phyloP scores from a whole-genome alignment of 2,797 vertebrate species.

The Sciurus vulgaris region DNA sequence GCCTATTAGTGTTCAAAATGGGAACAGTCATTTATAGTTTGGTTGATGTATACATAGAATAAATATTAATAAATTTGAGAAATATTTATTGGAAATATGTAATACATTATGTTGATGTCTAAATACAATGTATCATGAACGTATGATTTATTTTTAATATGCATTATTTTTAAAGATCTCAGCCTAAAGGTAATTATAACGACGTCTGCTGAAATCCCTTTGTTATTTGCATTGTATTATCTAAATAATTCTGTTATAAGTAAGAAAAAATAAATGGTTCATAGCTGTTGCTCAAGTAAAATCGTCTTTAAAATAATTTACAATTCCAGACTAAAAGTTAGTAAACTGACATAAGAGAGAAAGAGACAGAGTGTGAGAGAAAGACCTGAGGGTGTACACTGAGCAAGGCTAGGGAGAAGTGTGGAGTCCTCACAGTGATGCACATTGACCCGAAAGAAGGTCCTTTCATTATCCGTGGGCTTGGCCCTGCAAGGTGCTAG shows the following conservation, averaged over 20 bases:
- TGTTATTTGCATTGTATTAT: not conserved
- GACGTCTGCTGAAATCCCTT: not conserved
- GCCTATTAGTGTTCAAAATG: not conserved
- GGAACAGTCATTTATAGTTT: not conserved
- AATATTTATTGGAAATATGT: not conserved
- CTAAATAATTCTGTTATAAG: constrained; percentile 16
- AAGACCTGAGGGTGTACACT: not conserved
- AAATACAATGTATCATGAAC: not conserved
- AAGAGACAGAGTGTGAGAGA: not conserved
- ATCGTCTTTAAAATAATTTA: constrained; percentile 30
- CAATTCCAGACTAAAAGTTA: not conserved
- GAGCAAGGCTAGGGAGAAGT: not conserved
- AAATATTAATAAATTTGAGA: constrained; percentile 4
- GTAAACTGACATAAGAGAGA: not conserved
- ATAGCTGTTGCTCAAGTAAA: not conserved
- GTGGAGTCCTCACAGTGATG: not conserved
- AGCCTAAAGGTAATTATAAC: not conserved
- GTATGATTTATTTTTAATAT: not conserved
- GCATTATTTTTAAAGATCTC: not conserved
- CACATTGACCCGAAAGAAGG: not conserved
- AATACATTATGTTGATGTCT: not conserved
- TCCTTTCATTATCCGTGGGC: constrained; percentile 36
- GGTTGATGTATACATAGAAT: fast-evolving
- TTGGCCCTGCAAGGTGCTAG: not conserved
- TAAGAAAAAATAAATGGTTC: not conserved